Conservation (phyloP, 2,797 vertebrate genomes). For the Sebastes steindachneri region DNA sequence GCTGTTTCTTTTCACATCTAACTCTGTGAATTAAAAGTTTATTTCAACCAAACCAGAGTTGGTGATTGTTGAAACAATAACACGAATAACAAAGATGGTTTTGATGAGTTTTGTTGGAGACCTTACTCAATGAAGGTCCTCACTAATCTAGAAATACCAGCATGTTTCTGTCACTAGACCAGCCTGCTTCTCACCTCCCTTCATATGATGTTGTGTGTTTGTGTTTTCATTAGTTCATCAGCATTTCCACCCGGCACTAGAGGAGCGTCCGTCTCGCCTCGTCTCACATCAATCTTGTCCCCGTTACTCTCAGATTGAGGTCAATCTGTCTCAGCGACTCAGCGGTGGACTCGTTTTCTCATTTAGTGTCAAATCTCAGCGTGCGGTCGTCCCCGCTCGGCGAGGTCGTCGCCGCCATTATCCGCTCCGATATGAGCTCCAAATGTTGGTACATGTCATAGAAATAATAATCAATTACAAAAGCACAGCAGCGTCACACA, state of each 20-base stretch:
- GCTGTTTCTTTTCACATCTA: no score
- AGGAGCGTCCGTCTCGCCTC: not conserved
- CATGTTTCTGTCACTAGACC: no score
- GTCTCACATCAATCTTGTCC: slow-evolving; percentile 9
- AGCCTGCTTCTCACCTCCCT: not conserved
- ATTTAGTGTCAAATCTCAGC: slow-evolving; percentile 5
- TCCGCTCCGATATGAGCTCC: not conserved
- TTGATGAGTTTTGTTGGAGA: no score
- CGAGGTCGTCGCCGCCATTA: not conserved
- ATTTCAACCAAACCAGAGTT: no score
- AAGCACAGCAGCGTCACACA: not conserved
- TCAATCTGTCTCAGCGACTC: not conserved
- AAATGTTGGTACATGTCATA: not conserved
- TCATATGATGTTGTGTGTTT: not conserved
- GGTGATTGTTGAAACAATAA: no score
- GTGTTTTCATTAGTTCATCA: not conserved
- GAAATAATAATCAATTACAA: not conserved
- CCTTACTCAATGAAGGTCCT: no score
- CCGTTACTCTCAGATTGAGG: slow-evolving; percentile 13
- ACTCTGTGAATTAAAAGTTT: no score
- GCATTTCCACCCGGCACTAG: not conserved
- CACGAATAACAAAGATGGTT: no score
- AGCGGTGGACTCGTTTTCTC: slow-evolving; percentile 11
- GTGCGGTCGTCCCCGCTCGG: accelerated
- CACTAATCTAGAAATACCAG: no score